phyloP scores from a whole-genome alignment of 2,888 invertebrate species.

The Nasonia oneida region DNA sequence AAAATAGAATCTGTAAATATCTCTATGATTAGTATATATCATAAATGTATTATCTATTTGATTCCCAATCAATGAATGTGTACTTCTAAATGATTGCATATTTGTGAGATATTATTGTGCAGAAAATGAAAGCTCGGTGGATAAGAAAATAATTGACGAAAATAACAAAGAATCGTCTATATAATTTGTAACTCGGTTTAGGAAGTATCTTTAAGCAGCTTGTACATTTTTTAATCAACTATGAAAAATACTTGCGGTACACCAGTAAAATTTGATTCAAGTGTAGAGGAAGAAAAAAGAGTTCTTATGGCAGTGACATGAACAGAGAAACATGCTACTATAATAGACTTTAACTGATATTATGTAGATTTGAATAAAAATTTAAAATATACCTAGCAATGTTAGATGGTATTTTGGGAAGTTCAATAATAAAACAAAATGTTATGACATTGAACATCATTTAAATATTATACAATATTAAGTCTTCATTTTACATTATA shows the following conservation, averaged over 20 bases:
- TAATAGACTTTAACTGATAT: neutral
- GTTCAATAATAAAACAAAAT: neutral
- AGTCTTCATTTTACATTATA: neutral
- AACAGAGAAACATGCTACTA: neutral
- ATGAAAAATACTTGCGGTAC: constrained; percentile 24
- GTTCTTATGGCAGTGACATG: constrained; percentile 10
- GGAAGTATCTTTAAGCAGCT: constrained; percentile 54
- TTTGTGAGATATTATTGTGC: constrained; percentile 22
- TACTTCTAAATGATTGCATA: constrained; percentile 40
- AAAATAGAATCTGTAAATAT: constrained; percentile 60
- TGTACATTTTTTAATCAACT: constrained; percentile 55
- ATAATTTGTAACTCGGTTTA: constrained; percentile 54
- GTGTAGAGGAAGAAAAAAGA: constrained; percentile 27
- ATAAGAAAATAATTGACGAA: constrained; percentile 36
- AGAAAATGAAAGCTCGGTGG: constrained; percentile 37
- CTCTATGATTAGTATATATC: constrained; percentile 50
- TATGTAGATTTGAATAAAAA: constrained; percentile 9
- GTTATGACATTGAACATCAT: neutral
- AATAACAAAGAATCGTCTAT: constrained; percentile 46
- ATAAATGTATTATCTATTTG: constrained; percentile 58
- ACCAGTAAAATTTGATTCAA: constrained; percentile 32
- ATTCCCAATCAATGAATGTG: constrained; percentile 46
- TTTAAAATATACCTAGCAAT: constrained; percentile 27
- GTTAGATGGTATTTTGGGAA: constrained; percentile 33
- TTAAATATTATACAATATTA: neutral